phyloP scores from a whole-genome alignment of 2,113 vertebrate genomes.

The Callionymus lyra region DNA sequence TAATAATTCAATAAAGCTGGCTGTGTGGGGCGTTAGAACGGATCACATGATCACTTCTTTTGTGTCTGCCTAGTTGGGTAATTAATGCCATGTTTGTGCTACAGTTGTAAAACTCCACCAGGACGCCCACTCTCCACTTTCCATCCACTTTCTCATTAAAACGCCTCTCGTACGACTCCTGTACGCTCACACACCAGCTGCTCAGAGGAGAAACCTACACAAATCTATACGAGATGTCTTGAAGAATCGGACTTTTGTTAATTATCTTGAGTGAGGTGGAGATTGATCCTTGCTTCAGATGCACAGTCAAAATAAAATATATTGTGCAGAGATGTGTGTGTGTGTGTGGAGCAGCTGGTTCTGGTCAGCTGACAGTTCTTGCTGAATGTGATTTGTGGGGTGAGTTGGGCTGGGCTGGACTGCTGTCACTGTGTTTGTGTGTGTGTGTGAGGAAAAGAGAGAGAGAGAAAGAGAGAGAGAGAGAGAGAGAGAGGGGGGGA shows the following conservation, averaged over 20 bases:
- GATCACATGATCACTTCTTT: neutral
- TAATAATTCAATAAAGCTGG: conserved; percentile 18
- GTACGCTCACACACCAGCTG: conserved; percentile 9
- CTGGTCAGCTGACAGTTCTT: conserved; percentile 87
- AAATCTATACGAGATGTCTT: too few relatives aligned
- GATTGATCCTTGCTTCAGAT: conserved; percentile 10
- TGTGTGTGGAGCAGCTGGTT: conserved; percentile 46
- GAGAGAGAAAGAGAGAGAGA: conserved; percentile 35
- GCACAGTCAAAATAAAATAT: conserved; percentile 26
- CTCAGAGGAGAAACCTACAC: too few relatives aligned
- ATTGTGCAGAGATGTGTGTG: conserved; percentile 16
- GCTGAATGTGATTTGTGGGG: conserved; percentile 76
- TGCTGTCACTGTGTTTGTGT: conserved; percentile 77
- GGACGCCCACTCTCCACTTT: conserved; percentile 42
- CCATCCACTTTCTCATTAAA: conserved; percentile 28
- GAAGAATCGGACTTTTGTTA: too few relatives aligned
- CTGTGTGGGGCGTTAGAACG: conserved; percentile 2
- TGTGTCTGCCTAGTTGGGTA: too few relatives aligned
- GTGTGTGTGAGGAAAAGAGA: too few relatives aligned
- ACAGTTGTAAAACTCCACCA: conserved; percentile 17
- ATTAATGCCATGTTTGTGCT: neutral
- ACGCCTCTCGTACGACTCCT: conserved; percentile 19
- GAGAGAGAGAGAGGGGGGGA: conserved; percentile 12
- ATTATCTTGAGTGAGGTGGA: too few relatives aligned
- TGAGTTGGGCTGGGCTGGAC: conserved; percentile 30